Evolutionary conservation across 2,888 invertebrate species (phyloP), one percentile per base, ranked within the genome.

Genomic region (Germaria angustata): DNA sequence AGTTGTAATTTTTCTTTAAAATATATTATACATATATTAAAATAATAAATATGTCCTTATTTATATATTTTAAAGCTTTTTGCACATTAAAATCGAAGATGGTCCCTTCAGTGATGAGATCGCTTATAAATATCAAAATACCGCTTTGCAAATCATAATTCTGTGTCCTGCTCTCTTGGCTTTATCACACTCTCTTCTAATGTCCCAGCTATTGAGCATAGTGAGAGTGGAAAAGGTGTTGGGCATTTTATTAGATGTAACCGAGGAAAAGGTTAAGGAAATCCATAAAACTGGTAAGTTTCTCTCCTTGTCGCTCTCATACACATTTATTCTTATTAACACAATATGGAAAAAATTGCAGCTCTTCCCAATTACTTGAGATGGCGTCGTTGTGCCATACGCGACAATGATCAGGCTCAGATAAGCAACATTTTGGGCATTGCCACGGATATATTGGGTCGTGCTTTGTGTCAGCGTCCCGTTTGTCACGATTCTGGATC

Each of bases 401-500:
- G 95, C 61, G 96, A 96, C 88, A 95, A 96, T 88, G 97, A 97
- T 90, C 95, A 95, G 68, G 94, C 95, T 0, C 96, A 96, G 88
- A 96, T 96, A 39, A 95, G 95, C 84, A 95, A 96, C 82, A 95
- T 97, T 87, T 92, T 97, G n/a, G 95, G 95, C 0, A 94, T 95
- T 7, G 96, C 96, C 0, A 95, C 96, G 84, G 94, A 95, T 22
- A 96, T 96, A 83, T 92, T 96, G 32, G 94, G 95, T 13, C 87
- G 91, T 89, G 93, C 92, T 86, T 92, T 90, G 41, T 92, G 92
- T 92, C 93, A 90, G 92, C 92, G 84, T 90, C 93, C 87, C 87
- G 92, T 73, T 92, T 95, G 88, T 93, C 94, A 89, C 93, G 95
- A 65, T 92, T 95, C 32, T 95, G 91, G 92, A 46, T 86, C 85